Percentiles rank a stretch among this genome's conserved stretches.
Evolutionary conservation across 2,888 invertebrate species (phyloP).

Genomic region (Nematopogon swammerdamellus): DNA sequence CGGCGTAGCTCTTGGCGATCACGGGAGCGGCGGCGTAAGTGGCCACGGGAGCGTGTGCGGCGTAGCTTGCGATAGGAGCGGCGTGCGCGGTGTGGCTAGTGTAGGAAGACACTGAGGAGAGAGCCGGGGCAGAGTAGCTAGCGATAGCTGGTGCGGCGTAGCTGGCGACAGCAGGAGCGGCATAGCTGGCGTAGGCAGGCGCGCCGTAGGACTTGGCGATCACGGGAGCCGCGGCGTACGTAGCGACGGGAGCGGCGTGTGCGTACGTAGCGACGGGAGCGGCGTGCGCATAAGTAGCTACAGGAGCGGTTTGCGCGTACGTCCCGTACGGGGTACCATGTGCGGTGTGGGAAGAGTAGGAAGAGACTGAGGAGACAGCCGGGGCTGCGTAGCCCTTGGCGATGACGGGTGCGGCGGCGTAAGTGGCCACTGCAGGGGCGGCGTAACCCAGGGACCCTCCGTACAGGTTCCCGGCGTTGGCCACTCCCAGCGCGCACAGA

Average conservation of each 20-base stretch:
- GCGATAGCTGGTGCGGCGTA: constrained; percentile 16
- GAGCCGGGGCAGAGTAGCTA: constrained; percentile 24
- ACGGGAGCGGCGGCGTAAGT: constrained; percentile 37
- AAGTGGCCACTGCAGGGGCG: constrained; percentile 32
- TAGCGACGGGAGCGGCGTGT: constrained; percentile 15
- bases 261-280: constrained; percentile 12
- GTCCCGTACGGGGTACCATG: constrained; percentile 11
- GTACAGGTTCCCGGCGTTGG: constrained; percentile 52
- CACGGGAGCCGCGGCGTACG: constrained; percentile 30
- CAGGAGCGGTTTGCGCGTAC: constrained; percentile 13
- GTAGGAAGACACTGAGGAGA: constrained; percentile 19
- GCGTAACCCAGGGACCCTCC: constrained; percentile 47
- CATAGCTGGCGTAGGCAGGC: constrained; percentile 22
- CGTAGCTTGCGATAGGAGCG: constrained; percentile 14
- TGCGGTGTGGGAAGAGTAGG: constrained; percentile 4
- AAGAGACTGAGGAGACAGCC: constrained; percentile 18
- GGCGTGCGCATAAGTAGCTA: constrained; percentile 16
- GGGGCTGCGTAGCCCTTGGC: constrained; percentile 36
- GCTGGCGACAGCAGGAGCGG: constrained; percentile 2
- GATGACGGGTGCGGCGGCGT: constrained; percentile 40
- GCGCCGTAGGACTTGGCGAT: constrained; percentile 23
- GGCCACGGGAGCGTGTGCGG: constrained; percentile 13
- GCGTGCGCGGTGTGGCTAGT: constrained; percentile 15
- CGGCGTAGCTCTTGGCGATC: constrained; percentile 23
- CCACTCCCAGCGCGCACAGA: constrained; percentile 57